phyloP scores from a whole-genome alignment of 2,113 vertebrate genomes.

The Leptobrachium ailaonicum region DNA sequence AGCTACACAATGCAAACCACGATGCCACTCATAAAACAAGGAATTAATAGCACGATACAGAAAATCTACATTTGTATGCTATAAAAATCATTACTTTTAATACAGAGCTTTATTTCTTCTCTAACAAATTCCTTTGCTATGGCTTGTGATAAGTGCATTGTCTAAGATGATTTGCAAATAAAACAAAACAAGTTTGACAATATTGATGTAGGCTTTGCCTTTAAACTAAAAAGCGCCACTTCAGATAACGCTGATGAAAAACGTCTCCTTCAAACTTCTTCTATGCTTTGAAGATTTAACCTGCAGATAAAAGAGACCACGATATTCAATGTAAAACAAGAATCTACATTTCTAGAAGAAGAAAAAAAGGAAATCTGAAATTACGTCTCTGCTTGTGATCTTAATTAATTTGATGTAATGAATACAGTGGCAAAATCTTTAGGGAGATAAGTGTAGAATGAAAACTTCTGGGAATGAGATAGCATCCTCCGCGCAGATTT shows the following conservation, averaged over 20 bases:
- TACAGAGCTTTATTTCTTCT: background rate
- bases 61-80: no score
- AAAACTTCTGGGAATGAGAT: conserved; percentile 54
- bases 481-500: conserved; percentile 62
- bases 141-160: background rate
- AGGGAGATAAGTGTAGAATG: conserved; percentile 55
- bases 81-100: no score
- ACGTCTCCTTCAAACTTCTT: conserved; percentile 5
- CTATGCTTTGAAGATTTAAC: conserved; percentile 57
- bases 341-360: conserved; percentile 61
- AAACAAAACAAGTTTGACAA: conserved; percentile 4
- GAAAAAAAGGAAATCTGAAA: conserved; percentile 59
- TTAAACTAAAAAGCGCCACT: conserved; percentile 7
- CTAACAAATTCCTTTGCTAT: background rate
- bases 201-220: background rate
- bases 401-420: conserved; percentile 78
- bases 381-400: conserved; percentile 69
- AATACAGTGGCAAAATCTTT: conserved; percentile 64
- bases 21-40: no score
- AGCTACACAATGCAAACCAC: no score
- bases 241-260: background rate
- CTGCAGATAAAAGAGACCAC: conserved; percentile 63
- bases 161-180: background rate
- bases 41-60: no score
- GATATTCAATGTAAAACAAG: conserved; percentile 56